Evolutionary conservation across 2,888 invertebrate genomes (phyloP).

Genomic region (Labia minor): DNA sequence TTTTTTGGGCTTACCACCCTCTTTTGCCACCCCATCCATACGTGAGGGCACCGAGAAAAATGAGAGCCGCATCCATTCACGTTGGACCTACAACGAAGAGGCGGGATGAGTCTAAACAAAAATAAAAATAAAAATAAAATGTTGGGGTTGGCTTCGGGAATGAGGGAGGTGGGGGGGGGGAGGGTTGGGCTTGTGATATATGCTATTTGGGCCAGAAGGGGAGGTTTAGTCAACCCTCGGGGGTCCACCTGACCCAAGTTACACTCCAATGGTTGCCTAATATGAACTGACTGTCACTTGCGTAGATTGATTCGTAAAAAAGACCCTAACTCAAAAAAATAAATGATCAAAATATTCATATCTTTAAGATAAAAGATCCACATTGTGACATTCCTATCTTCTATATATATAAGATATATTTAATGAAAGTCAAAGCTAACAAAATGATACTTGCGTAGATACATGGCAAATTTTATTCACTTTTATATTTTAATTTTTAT

Average conservation of each 20-base stretch:
- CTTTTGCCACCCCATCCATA: neutral
- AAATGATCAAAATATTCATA: too few relatives aligned
- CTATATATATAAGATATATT: too few relatives aligned
- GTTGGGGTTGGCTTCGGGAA: neutral
- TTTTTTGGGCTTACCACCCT: neutral
- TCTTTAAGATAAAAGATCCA: too few relatives aligned
- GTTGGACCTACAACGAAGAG: neutral
- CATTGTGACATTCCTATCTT: too few relatives aligned
- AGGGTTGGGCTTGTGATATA: neutral
- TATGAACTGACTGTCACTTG: too few relatives aligned
- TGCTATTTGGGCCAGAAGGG: neutral
- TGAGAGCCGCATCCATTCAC: constrained; percentile 2
- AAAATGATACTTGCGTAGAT: too few relatives aligned
- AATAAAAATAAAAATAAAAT: neutral
- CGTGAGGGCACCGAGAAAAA: neutral
- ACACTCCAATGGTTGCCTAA: too few relatives aligned
- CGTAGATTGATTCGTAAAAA: too few relatives aligned
- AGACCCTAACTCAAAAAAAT: too few relatives aligned
- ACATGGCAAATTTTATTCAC: too few relatives aligned
- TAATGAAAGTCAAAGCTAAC: too few relatives aligned
- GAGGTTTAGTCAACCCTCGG: neutral
- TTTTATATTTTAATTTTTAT: too few relatives aligned
- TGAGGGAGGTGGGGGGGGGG: neutral
- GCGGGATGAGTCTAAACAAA: neutral
- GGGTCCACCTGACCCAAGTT: neutral